These are phyloP conservation scores for Monochamus alternatus DNA, from an alignment of 2,888 invertebrate genomes.

Conservation along the genomic window DNA sequence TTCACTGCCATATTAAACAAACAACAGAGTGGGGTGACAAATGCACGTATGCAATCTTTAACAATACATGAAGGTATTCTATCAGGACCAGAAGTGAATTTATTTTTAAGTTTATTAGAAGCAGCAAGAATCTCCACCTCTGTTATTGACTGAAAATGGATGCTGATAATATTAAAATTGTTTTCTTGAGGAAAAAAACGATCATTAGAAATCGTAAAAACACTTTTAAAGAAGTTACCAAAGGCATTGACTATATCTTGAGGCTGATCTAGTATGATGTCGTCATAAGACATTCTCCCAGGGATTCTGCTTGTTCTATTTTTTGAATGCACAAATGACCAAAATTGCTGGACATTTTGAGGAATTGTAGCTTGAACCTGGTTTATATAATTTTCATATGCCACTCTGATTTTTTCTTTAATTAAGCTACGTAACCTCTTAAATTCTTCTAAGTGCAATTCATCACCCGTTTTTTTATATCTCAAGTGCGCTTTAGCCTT, in stretches of 20 bases:
- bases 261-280: slow-evolving; percentile 19
- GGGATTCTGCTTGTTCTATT: slow-evolving; percentile 34
- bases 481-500: slow-evolving; percentile 28
- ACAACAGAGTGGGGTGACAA: slow-evolving; percentile 15
- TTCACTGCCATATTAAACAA: neutral
- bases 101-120: slow-evolving; percentile 31
- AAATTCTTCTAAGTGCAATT: slow-evolving; percentile 15
- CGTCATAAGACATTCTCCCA: slow-evolving; percentile 23
- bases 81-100: slow-evolving; percentile 34
- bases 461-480: slow-evolving; percentile 14
- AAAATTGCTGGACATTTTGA: slow-evolving; percentile 17
- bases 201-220: slow-evolving; percentile 14
- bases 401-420: slow-evolving; percentile 18
- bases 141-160: slow-evolving; percentile 26
- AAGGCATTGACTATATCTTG: slow-evolving; percentile 35
- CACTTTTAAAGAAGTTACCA: slow-evolving; percentile 33
- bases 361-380: neutral
- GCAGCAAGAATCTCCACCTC: slow-evolving; percentile 29
- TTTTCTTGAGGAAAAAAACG: neutral
- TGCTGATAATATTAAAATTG: neutral
- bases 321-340: slow-evolving; percentile 36
- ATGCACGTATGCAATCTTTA: slow-evolving; percentile 19
- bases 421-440: slow-evolving; percentile 13
- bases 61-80: slow-evolving; percentile 35
- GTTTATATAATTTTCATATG: slow-evolving; percentile 19